phyloP scores from a whole-genome alignment of 1,140 invertebrate genomes.

The Hyphantria cunea region DNA sequence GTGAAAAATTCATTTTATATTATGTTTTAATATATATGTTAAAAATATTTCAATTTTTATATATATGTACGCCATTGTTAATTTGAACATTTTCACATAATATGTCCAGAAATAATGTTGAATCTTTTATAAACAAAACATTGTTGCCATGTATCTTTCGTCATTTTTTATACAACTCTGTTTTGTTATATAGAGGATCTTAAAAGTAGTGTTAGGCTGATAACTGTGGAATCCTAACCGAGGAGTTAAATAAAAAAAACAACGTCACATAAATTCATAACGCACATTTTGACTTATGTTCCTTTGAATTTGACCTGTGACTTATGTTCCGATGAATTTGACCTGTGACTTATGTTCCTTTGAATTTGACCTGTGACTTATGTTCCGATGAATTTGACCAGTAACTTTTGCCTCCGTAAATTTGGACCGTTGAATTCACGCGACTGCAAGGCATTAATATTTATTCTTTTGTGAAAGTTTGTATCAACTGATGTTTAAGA shows the following conservation, averaged over 20 bases:
- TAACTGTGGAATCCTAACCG: neutral
- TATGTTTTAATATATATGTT: neutral
- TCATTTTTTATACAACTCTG: neutral
- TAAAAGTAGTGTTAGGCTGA: slow-evolving; percentile 7
- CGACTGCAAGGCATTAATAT: no score
- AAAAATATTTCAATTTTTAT: neutral
- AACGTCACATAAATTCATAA: no score
- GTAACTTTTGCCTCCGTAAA: no score
- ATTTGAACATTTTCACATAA: slow-evolving; percentile 14
- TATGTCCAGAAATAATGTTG: slow-evolving; percentile 23
- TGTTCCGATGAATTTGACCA: no score
- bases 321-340: no score
- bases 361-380: no score
- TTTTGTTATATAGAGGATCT: slow-evolving; percentile 1
- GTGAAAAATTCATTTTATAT: neutral
- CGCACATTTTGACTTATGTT: no score
- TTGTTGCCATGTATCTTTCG: neutral
- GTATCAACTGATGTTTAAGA: no score
- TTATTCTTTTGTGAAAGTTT: no score
- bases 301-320: no score
- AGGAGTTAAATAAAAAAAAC: neutral
- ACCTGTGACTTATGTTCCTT: no score
- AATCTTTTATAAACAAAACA: slow-evolving; percentile 8
- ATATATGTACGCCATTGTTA: slow-evolving; percentile 6
- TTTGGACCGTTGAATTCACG: no score